phyloP scores from a whole-genome alignment of 2,888 invertebrate genomes.

The Gastracanthus pulcherrimus region DNA sequence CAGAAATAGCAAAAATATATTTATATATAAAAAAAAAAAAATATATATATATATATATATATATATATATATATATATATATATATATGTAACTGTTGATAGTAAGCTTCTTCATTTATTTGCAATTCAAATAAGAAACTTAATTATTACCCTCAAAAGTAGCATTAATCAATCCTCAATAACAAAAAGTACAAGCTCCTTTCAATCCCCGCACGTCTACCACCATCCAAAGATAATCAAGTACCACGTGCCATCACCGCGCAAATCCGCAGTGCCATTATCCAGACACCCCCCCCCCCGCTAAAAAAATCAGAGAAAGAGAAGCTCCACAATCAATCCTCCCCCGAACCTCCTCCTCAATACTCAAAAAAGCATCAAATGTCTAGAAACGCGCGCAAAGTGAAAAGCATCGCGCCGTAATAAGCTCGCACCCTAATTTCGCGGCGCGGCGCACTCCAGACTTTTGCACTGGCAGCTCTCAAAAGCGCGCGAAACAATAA shows the following conservation, averaged over 20 bases:
- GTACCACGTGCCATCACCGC: not conserved
- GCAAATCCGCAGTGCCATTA: not conserved
- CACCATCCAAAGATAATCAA: not conserved
- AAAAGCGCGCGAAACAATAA: conserved; percentile 42
- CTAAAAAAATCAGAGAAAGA: too few species aligned
- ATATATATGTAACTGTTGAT: too few species aligned
- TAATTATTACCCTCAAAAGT: too few species aligned
- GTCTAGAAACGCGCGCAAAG: not conserved
- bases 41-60: too few species aligned
- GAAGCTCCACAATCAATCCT: not conserved
- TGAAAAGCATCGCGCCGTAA: not conserved
- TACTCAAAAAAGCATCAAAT: not conserved
- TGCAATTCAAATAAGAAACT: too few species aligned
- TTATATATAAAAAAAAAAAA: too few species aligned
- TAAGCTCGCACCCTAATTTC: conserved; percentile 2
- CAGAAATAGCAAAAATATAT: too few species aligned
- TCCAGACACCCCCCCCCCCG: not conserved
- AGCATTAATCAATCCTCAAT: not conserved
- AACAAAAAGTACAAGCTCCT: not conserved
- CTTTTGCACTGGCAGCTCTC: not conserved
- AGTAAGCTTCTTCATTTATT: too few species aligned
- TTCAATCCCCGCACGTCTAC: not conserved
- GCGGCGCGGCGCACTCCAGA: not conserved
- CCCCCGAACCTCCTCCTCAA: not conserved
- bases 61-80: too few species aligned